Conservation (phyloP, 1,140 invertebrate species). For the Psilanteris sp. region DNA sequence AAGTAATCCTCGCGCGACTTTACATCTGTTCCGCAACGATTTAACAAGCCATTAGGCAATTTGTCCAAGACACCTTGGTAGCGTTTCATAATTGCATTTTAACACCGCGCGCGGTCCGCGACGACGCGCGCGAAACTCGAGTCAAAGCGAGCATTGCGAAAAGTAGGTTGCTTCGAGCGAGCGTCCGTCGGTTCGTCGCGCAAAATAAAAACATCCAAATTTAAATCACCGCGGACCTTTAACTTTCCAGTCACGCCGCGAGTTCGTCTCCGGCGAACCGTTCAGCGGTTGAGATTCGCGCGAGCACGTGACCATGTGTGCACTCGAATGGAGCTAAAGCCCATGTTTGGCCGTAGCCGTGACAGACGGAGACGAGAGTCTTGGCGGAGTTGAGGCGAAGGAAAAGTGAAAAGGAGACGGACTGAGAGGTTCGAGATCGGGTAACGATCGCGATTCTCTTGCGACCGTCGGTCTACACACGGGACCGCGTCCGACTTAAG, state of each 20-base stretch:
- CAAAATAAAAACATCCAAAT: slow-evolving; percentile 38
- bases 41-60: no score
- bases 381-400: background rate
- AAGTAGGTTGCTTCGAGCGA: slow-evolving; percentile 47
- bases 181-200: slow-evolving; percentile 30
- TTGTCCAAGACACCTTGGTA: no score
- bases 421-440: slow-evolving; percentile 10
- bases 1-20: no score
- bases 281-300: slow-evolving; percentile 14
- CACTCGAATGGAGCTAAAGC: slow-evolving; percentile 21
- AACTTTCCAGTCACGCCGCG: slow-evolving; percentile 32
- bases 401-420: background rate
- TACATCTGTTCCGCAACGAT: no score
- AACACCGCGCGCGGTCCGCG: background rate
- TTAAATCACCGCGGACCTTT: slow-evolving; percentile 30
- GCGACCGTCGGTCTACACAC: slow-evolving; percentile 29
- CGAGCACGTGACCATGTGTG: slow-evolving; percentile 30
- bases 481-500: slow-evolving; percentile 19
- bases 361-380: slow-evolving; percentile 10
- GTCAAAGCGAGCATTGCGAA: slow-evolving; percentile 29
- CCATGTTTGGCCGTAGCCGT: slow-evolving; percentile 32
- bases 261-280: slow-evolving; percentile 17
- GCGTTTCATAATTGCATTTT: slow-evolving; percentile 32
- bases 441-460: slow-evolving; percentile 37
- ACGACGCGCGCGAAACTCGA: slow-evolving; percentile 25